Percentiles rank a stretch among this genome's conserved stretches.
These are phyloP conservation scores for Sibirionetta formosa DNA, from an alignment of 2,797 vertebrate species.

Conservation along the genomic window DNA sequence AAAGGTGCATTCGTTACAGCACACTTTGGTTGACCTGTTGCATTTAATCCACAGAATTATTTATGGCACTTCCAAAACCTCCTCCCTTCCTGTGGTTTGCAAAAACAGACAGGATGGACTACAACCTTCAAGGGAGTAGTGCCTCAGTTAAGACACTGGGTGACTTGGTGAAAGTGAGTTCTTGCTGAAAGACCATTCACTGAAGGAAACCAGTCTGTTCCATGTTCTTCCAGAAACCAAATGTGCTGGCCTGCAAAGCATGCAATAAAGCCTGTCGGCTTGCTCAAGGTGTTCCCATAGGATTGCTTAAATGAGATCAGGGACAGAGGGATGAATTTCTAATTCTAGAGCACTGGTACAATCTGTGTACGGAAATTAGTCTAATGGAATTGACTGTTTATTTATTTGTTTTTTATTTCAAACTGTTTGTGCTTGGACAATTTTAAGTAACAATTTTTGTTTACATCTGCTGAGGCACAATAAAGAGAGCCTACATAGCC, in stretches of 20 bases:
- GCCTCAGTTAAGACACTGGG: neutral
- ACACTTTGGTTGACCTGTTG: fast-evolving
- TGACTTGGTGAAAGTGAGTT: neutral
- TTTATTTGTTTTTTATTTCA: neutral
- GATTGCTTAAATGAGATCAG: neutral
- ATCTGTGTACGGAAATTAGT: neutral
- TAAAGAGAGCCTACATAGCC: neutral
- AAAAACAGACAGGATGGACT: neutral
- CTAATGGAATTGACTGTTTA: neutral
- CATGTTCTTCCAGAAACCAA: neutral
- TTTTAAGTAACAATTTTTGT: neutral
- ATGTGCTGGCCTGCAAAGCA: neutral
- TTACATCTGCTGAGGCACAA: neutral
- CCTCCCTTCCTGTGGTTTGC: neutral
- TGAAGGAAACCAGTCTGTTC: neutral
- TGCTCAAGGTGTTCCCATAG: neutral
- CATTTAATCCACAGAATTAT: neutral
- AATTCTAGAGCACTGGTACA: neutral
- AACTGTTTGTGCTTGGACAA: neutral
- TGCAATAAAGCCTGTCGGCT: neutral
- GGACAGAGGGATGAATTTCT: neutral
- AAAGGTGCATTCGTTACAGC: neutral
- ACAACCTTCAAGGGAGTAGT: neutral
- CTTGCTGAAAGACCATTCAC: neutral
- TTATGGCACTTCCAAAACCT: neutral